A percentile compares a stretch with the other conserved stretches of the same genome.
phyloP scores from a whole-genome alignment of 2,113 vertebrate genomes.

The Poeciliopsis prolifica region DNA sequence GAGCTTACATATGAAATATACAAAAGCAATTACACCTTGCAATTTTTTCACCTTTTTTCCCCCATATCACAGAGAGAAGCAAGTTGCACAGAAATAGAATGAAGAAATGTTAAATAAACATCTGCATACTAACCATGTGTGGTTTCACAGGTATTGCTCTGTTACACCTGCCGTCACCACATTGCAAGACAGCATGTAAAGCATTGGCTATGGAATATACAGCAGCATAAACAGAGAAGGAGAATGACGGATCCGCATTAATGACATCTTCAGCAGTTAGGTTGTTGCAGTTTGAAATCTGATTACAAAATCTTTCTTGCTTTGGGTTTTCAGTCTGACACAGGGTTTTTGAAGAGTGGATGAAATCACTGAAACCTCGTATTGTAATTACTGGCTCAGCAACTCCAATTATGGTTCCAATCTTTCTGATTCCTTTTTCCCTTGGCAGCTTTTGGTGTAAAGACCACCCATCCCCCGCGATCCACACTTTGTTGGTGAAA shows the following conservation, averaged over 20 bases:
- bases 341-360: constrained; percentile 40
- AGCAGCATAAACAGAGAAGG: constrained; percentile 76
- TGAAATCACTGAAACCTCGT: constrained; percentile 71
- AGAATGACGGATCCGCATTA: constrained; percentile 37
- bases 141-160: constrained; percentile 71
- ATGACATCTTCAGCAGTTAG: constrained; percentile 17
- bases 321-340: not conserved
- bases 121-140: constrained; percentile 9
- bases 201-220: constrained; percentile 81
- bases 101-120: no score
- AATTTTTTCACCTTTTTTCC: no score
- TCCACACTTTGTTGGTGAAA: no score
- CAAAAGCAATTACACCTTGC: no score
- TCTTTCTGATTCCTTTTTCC: constrained; percentile 69
- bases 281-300: constrained; percentile 62
- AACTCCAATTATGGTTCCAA: constrained; percentile 81
- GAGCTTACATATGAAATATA: no score
- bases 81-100: no score
- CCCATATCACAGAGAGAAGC: no score
- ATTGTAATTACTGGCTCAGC: constrained; percentile 52
- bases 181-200: constrained; percentile 82
- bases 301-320: constrained; percentile 59
- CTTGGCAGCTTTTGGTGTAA: not conserved
- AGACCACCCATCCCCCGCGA: no score
- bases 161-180: constrained; percentile 69